Evolutionary conservation across 2,888 invertebrate genomes (phyloP).

Genomic region (Trichogramma evanescens): DNA sequence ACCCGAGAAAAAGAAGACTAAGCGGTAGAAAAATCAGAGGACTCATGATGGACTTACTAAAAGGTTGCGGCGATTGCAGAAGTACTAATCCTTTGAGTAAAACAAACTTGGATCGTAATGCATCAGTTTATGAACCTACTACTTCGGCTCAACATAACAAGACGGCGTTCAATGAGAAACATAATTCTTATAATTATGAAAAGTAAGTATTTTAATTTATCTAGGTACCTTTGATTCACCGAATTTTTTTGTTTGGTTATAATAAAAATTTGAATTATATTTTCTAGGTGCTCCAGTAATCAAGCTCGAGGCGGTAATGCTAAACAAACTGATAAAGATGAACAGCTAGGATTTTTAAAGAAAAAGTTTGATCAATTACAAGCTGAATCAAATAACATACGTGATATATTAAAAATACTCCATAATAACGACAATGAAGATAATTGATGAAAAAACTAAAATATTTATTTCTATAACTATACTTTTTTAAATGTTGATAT

Average conservation of each 20-base stretch:
- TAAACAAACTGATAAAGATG: constrained; percentile 27
- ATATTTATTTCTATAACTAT: constrained; percentile 1
- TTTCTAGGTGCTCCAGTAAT: constrained; percentile 4
- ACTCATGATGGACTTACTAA: constrained; percentile 37
- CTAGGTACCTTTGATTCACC: not conserved
- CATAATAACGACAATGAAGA: not conserved
- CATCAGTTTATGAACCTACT: constrained; percentile 18
- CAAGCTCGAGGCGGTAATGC: constrained; percentile 8
- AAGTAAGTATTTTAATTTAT: constrained; percentile 20
- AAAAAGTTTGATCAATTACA: constrained; percentile 36
- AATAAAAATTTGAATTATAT: not conserved
- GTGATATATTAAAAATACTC: constrained; percentile 35
- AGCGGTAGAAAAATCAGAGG: constrained; percentile 38
- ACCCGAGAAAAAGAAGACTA: constrained; percentile 36
- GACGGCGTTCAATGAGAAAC: constrained; percentile 10
- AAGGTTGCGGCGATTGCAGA: constrained; percentile 38
- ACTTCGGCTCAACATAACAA: constrained; percentile 16
- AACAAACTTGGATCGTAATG: not conserved
- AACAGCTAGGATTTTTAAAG: constrained; percentile 35
- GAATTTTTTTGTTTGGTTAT: not conserved
- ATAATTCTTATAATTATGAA: constrained; percentile 19
- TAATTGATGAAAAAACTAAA: constrained; percentile 11
- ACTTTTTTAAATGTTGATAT: not conserved
- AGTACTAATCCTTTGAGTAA: constrained; percentile 23
- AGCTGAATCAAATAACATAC: constrained; percentile 34